Evolutionary conservation across 1,140 invertebrate species (phyloP), one percentile per base, ranked within the genome.

Genomic region (Paracyclopina nana): DNA sequence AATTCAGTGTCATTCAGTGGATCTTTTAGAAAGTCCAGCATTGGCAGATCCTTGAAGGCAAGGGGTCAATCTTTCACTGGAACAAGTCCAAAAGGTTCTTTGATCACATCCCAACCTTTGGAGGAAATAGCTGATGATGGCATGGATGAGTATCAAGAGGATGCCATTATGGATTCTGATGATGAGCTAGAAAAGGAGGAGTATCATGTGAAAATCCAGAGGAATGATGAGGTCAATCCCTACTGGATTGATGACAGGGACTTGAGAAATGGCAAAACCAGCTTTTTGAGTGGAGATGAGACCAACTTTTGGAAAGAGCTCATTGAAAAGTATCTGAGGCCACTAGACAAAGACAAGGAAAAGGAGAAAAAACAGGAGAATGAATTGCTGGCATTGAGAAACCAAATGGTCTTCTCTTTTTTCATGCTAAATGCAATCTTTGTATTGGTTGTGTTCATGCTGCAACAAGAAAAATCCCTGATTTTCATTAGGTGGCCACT

Each of bases 371-470:
- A 31, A 16, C 11, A 48, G 14, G 56, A 55, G 11, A 53, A 59
- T 24, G 68, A 65, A 46, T 53, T 71, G 22, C 61, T 58, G 16
- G 59, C 59, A 11, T 55, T 72, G 5, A 59, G 69, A 31, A 72
- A 72, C 56, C 64, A 70, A 31, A 63, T 70, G 22, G 64, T 67
- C 1, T 67, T 72, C 45, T 63, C 64, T n/a, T 68, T 68, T 56
- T 61, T 69, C 42, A 64, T 72, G 55, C 57, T 72, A 4, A 72
- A 72, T 57, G 62, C 63, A 18, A 55, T 72, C 14, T 68, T 71
- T 56, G 66, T 68, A 6, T 57, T 72, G 12, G 63, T 68, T 31
- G 63, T 68, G 8, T 62, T 68, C 40, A 60, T 67, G 29, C 63
- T 70, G 25, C 67, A 69, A 54, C 54, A 55, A 29, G 59, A 66